A percentile compares a stretch with the other conserved stretches of the same genome.
phyloP scores from a whole-genome alignment of 2,797 vertebrate species.

The Sebastolobus altivelis region DNA sequence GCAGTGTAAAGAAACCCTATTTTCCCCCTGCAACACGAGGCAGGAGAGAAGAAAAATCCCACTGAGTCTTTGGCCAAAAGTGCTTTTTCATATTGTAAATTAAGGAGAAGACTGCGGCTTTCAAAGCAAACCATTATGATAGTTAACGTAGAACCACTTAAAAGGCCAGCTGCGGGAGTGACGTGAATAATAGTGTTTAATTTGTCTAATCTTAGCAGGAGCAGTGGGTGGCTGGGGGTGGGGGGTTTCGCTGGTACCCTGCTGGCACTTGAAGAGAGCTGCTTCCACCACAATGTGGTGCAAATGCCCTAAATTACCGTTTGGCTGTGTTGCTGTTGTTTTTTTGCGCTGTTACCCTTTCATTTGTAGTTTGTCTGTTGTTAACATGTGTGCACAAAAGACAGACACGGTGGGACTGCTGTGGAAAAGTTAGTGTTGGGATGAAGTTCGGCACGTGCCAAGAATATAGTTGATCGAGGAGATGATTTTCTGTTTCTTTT shows the following conservation, averaged over 20 bases:
- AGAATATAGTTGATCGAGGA: slow-evolving; percentile 60
- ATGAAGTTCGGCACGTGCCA: slow-evolving; percentile 56
- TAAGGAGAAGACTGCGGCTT: slow-evolving; percentile 85
- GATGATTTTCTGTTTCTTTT: slow-evolving; percentile 74
- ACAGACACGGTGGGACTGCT: slow-evolving; percentile 32
- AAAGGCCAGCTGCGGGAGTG: slow-evolving; percentile 85
- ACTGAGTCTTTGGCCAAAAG: slow-evolving; percentile 67
- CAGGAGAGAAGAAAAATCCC: slow-evolving; percentile 68
- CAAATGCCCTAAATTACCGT: slow-evolving; percentile 74
- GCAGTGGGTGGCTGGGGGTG: slow-evolving; percentile 72
- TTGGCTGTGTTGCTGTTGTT: slow-evolving; percentile 75
- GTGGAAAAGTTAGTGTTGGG: slow-evolving; percentile 53
- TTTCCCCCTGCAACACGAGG: slow-evolving; percentile 44
- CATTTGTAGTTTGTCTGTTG: slow-evolving; percentile 77
- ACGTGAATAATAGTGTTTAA: slow-evolving; percentile 87
- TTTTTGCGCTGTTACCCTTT: slow-evolving; percentile 63
- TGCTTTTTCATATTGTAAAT: slow-evolving; percentile 81
- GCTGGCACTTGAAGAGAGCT: slow-evolving; percentile 77
- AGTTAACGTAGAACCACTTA: slow-evolving; percentile 86
- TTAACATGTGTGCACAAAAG: slow-evolving; percentile 62
- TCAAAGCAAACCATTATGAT: slow-evolving; percentile 85
- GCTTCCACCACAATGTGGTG: slow-evolving; percentile 75
- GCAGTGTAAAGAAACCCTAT: slow-evolving; percentile 37
- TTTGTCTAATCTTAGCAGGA: slow-evolving; percentile 87
- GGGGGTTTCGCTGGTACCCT: slow-evolving; percentile 62